Percentiles rank a stretch among this genome's conserved stretches.
Conservation (phyloP, 2,797 vertebrate genomes). For the Naso thynnoides region DNA sequence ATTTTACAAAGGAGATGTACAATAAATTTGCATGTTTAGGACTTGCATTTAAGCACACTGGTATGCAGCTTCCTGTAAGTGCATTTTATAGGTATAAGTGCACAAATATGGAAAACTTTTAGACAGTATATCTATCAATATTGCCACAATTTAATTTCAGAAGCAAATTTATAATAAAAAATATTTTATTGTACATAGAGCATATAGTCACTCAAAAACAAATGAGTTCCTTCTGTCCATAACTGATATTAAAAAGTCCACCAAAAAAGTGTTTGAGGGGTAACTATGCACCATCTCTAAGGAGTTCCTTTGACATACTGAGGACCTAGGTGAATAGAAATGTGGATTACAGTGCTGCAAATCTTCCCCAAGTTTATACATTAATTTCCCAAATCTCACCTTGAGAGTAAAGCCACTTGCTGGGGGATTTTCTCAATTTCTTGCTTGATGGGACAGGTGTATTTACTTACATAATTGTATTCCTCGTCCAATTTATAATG, state of each 20-base stretch:
- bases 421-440: conserved; percentile 84
- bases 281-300: conserved; percentile 51
- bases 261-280: conserved; percentile 51
- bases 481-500: conserved; percentile 84
- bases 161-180: not conserved
- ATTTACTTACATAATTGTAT: conserved; percentile 88
- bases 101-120: conserved; percentile 6
- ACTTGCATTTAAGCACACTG: conserved; percentile 1
- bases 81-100: not conserved
- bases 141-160: conserved; percentile 11
- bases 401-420: conserved; percentile 78
- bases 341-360: conserved; percentile 76
- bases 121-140: conserved; percentile 29
- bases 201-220: conserved; percentile 1
- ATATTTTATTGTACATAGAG: conserved; percentile 9
- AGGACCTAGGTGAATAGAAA: conserved; percentile 73
- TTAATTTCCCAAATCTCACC: conserved; percentile 79
- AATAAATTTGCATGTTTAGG: not conserved
- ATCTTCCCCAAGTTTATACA: conserved; percentile 74
- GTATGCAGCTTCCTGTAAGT: not conserved
- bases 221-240: conserved; percentile 17
- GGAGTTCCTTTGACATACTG: conserved; percentile 60
- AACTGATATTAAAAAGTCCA: conserved; percentile 20
- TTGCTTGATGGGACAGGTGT: conserved; percentile 86
- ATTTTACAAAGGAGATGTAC: conserved; percentile 2